Evolutionary conservation across 1,140 invertebrate genomes (phyloP), one percentile per base, ranked within the genome.

Genomic region (Drosophila pectinifera): DNA sequence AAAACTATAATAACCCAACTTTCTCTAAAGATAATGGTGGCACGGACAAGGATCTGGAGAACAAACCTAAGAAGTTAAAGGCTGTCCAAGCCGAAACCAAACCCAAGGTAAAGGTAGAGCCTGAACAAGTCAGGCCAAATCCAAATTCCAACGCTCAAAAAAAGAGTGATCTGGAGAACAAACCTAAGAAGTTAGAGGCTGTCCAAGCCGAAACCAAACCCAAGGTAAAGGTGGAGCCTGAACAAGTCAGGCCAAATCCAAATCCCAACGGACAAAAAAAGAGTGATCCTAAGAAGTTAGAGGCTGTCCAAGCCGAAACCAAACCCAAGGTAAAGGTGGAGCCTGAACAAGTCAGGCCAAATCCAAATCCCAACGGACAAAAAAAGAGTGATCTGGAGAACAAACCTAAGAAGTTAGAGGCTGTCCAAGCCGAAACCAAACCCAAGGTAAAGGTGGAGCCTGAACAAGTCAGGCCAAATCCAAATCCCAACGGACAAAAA

Each of bases 1-100:
- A 0, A 55, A 49, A 26, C 20, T 62, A 2, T 48, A 51, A 3
- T 51, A 41, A 16, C 7, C 4, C 16, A 4, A n/a, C 3, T 53
- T 14, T 59, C 4, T 2, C 4, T 34, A 8, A 13, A 81, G 78
- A 24, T 13, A 75, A 53, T 36, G 18, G 38, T 13, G 22, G 13
- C 22, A 18, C 34, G 41, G 54, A 64, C 18, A 53, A 45, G n/a
- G 56, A 39, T 3, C 28, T 36, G 7, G 43, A 64, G 14, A 59
- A 58, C 2, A 74, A 39, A 11, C 11, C 59, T n/a, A n/a, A n/a
- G n/a, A n/a, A n/a, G n/a, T n/a, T n/a, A n/a, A n/a, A n/a, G n/a
- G n/a, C n/a, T n/a, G n/a, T n/a, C n/a, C n/a, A n/a, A n/a, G n/a
- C n/a, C n/a, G n/a, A n/a, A 7, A 1, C n/a, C 13, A 14, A 26